These are phyloP conservation scores for Remorina albescens DNA, from an alignment of 2,797 vertebrate species.

Conservation along the genomic window DNA sequence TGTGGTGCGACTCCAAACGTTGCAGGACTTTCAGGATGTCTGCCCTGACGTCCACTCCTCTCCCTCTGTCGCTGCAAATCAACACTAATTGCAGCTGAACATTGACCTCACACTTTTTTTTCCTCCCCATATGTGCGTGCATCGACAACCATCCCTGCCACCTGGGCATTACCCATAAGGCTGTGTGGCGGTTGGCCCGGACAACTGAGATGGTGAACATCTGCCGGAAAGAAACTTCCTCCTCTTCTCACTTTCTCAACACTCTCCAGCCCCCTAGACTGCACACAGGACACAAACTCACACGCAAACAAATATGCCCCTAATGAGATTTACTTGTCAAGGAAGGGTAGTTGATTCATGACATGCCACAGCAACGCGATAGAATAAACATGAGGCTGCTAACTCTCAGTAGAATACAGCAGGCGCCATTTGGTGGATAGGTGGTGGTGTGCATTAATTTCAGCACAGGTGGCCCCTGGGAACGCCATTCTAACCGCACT, in stretches of 20 bases:
- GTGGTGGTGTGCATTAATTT: conserved; percentile 48
- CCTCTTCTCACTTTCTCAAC: conserved; percentile 44
- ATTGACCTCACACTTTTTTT: conserved; percentile 23
- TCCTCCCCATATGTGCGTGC: conserved; percentile 12
- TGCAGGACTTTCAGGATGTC: conserved; percentile 13
- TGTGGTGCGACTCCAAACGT: not conserved
- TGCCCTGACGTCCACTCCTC: not conserved
- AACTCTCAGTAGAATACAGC: conserved; percentile 41
- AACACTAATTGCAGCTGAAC: conserved; percentile 30
- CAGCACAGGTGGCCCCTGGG: conserved; percentile 35
- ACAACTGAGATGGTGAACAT: conserved; percentile 54
- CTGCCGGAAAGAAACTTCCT: conserved; percentile 41
- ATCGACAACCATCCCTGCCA: conserved; percentile 24
- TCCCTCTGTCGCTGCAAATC: conserved; percentile 15
- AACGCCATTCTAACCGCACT: conserved; percentile 12
- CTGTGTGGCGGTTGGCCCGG: conserved; percentile 14
- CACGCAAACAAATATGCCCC: conserved; percentile 45
- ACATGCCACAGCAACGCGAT: conserved; percentile 28
- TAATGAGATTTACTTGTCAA: conserved; percentile 70
- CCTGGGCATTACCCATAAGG: conserved; percentile 46
- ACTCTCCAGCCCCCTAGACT: conserved; percentile 28
- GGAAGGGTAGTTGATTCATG: conserved; percentile 63
- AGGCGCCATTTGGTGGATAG: conserved; percentile 38
- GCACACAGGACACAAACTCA: conserved; percentile 22
- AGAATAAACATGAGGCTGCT: conserved; percentile 65